Evolutionary conservation across 2,888 invertebrate species (phyloP).

Genomic region (Leptinotarsa tumamoca): DNA sequence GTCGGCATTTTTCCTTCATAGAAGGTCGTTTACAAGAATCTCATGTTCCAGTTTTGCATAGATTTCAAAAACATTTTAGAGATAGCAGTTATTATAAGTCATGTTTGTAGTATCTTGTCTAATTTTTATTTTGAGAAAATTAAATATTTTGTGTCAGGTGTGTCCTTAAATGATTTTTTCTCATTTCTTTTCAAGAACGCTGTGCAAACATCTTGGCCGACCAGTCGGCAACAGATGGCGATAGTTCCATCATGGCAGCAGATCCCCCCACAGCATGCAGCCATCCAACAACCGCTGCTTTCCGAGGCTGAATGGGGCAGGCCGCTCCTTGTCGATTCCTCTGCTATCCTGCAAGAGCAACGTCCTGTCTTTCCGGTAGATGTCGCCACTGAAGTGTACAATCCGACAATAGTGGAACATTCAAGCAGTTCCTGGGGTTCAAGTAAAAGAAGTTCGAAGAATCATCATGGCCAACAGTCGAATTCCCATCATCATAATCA

Average conservation of each 20-base stretch:
- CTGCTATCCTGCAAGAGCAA: constrained; percentile 76
- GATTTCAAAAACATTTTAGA: no score
- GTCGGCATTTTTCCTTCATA: no score
- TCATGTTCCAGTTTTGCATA: no score
- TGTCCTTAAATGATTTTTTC: constrained; percentile 18
- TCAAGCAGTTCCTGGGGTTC: constrained; percentile 64
- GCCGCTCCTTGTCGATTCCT: constrained; percentile 82
- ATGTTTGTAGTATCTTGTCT: no score
- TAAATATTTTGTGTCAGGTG: constrained; percentile 11
- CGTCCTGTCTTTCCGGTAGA: constrained; percentile 74
- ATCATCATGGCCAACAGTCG: constrained; percentile 74
- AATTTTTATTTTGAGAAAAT: no score
- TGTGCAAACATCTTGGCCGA: constrained; percentile 79
- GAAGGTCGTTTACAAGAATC: no score
- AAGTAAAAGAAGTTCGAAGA: constrained; percentile 69
- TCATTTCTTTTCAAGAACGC: constrained; percentile 66
- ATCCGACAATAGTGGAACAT: constrained; percentile 70
- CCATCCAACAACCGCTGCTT: constrained; percentile 73
- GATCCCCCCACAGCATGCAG: constrained; percentile 73
- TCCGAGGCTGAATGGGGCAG: constrained; percentile 78
- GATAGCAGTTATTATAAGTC: no score
- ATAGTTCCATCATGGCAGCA: constrained; percentile 89
- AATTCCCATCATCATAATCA: constrained; percentile 68
- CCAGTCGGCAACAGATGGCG: constrained; percentile 80
- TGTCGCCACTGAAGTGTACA: constrained; percentile 71